Conservation (phyloP, 2,888 invertebrate species). For the Harmothoe impar region DNA sequence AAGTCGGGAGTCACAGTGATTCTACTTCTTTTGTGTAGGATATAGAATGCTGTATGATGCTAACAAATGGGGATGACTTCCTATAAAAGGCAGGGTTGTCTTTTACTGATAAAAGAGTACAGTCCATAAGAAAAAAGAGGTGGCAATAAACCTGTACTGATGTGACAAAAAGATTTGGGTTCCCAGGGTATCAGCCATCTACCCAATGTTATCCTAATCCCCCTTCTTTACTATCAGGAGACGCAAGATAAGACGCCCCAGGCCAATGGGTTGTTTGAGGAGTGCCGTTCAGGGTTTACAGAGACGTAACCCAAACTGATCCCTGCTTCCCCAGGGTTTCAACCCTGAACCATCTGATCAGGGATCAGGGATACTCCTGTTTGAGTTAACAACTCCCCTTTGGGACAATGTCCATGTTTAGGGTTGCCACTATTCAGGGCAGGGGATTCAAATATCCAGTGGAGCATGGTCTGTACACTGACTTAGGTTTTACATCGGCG, state of each 20-base stretch:
- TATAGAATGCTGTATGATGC: too few relatives aligned
- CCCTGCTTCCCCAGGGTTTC: not conserved
- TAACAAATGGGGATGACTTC: too few relatives aligned
- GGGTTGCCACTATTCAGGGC: not conserved
- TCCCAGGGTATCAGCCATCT: too few relatives aligned
- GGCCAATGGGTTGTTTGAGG: not conserved
- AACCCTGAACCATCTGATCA: not conserved
- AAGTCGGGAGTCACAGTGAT: too few relatives aligned
- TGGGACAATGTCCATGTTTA: not conserved
- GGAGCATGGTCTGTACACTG: not conserved
- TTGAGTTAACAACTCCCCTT: conserved; percentile 22
- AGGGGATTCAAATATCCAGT: not conserved
- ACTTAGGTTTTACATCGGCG: not conserved
- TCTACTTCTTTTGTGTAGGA: too few relatives aligned
- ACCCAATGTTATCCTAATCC: too few relatives aligned
- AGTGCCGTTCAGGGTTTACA: not conserved
- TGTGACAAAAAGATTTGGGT: too few relatives aligned
- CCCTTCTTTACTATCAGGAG: not conserved
- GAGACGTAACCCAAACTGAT: not conserved
- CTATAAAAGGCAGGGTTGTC: too few relatives aligned
- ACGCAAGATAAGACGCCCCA: not conserved
- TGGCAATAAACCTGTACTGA: too few relatives aligned
- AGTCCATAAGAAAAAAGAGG: too few relatives aligned
- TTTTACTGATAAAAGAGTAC: too few relatives aligned
- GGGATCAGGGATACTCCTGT: not conserved